Evolutionary conservation across 2,888 invertebrate genomes (phyloP).

Genomic region (Gortyna flavago): DNA sequence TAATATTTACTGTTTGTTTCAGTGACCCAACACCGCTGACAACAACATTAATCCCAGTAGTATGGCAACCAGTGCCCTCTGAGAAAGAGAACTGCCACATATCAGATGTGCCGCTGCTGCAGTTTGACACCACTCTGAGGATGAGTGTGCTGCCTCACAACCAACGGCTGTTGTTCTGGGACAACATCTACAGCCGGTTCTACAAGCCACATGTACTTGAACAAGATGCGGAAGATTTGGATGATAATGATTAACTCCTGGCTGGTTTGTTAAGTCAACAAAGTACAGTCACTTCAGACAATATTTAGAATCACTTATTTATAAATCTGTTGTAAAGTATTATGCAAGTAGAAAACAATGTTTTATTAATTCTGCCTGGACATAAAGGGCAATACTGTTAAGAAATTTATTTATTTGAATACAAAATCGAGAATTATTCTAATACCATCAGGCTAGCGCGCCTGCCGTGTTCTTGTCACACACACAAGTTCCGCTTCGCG

Average conservation of each 20-base stretch:
- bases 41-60: slow-evolving; percentile 75
- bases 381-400: background rate
- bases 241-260: slow-evolving; percentile 48
- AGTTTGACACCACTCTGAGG: slow-evolving; percentile 66
- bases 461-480: slow-evolving; percentile 25
- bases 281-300: slow-evolving; percentile 2
- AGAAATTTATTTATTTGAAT: slow-evolving; percentile 23
- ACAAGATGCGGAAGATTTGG: slow-evolving; percentile 39
- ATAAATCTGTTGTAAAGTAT: slow-evolving; percentile 11
- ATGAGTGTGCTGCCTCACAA: slow-evolving; percentile 67
- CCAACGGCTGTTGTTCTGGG: slow-evolving; percentile 80
- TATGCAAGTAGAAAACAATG: slow-evolving; percentile 20
- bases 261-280: background rate
- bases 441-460: slow-evolving; percentile 14
- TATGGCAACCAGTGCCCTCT: slow-evolving; percentile 79
- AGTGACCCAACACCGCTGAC: slow-evolving; percentile 86
- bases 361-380: slow-evolving; percentile 14
- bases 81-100: slow-evolving; percentile 63
- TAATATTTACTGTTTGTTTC: slow-evolving; percentile 49
- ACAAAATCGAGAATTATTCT: slow-evolving; percentile 32
- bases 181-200: slow-evolving; percentile 80
- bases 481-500: slow-evolving; percentile 59
- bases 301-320: slow-evolving; percentile 2
- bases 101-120: slow-evolving; percentile 69
- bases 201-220: slow-evolving; percentile 70